Evolutionary conservation across 1,140 invertebrate species (phyloP).

Genomic region (Drosophila pseudoobscura): DNA sequence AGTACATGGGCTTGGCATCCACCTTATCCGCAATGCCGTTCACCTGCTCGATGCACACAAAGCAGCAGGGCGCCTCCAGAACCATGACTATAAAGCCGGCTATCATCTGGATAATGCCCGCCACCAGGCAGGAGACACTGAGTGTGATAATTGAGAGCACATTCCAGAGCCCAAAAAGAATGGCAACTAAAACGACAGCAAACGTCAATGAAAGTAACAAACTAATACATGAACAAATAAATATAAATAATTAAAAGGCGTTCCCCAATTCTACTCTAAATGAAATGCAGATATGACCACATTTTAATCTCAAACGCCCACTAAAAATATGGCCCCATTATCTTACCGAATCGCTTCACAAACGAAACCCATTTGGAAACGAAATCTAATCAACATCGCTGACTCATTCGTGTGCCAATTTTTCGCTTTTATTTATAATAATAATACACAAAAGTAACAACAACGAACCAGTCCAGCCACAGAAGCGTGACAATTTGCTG

Average conservation of each 20-base stretch:
- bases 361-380: conserved; percentile 14
- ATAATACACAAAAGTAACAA: conserved; percentile 22
- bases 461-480: conserved; percentile 31
- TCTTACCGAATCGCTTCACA: conserved; percentile 7
- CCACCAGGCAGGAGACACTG: conserved; percentile 88
- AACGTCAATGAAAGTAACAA: not conserved
- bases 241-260: conserved; percentile 1
- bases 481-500: conserved; percentile 60
- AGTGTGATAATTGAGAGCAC: conserved; percentile 89
- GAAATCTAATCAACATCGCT: conserved; percentile 63
- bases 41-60: conserved; percentile 96
- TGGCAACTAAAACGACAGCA: conserved; percentile 88
- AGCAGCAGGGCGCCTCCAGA: conserved; percentile 97
- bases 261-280: conserved; percentile 4
- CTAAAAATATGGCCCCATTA: conserved; percentile 34
- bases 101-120: conserved; percentile 94
- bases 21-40: conserved; percentile 91
- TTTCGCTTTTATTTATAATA: conserved; percentile 61
- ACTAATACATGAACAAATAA: not conserved
- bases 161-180: conserved; percentile 93
- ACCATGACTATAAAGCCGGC: conserved; percentile 93
- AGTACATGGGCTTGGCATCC: conserved; percentile 94
- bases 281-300: not conserved
- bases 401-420: conserved; percentile 60
- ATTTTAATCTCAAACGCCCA: conserved; percentile 35